These are phyloP conservation scores for Drosophila lini DNA, from an alignment of 1,140 invertebrate species.

Conservation along the genomic window DNA sequence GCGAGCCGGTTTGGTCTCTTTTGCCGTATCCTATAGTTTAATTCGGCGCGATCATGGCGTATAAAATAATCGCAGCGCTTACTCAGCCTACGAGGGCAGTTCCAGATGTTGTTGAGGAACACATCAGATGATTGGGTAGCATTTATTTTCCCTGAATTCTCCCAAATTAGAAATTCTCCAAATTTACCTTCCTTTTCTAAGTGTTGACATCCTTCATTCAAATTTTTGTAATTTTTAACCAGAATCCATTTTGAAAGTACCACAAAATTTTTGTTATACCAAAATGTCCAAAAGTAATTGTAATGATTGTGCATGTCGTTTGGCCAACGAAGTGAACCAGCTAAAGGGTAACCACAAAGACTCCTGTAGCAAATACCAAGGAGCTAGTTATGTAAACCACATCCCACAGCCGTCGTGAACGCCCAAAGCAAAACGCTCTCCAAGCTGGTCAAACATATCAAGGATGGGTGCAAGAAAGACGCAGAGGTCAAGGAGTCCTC, in stretches of 20 bases:
- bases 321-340: conserved; percentile 48
- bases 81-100: conserved; percentile 24
- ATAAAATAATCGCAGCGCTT: conserved; percentile 32
- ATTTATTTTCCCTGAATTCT: neutral
- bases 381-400: neutral
- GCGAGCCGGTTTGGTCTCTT: conserved; percentile 36
- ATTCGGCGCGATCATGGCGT: conserved; percentile 21
- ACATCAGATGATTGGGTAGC: neutral
- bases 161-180: neutral
- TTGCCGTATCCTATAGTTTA: conserved; percentile 17
- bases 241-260: conserved; percentile 6
- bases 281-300: conserved; percentile 18
- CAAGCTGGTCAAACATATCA: conserved; percentile 46
- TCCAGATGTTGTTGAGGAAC: neutral
- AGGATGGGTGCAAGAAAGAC: conserved; percentile 28
- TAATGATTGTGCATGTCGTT: conserved; percentile 19
- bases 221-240: neutral
- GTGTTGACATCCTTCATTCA: neutral
- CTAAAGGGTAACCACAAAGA: conserved; percentile 44
- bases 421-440: conserved; percentile 54
- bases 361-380: neutral
- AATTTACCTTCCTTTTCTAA: neutral
- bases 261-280: conserved; percentile 3
- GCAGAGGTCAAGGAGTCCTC: conserved; percentile 6
- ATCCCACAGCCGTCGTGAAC: conserved; percentile 46